Conservation (phyloP, 2,888 invertebrate genomes). For the Limnephilus rhombicus region DNA sequence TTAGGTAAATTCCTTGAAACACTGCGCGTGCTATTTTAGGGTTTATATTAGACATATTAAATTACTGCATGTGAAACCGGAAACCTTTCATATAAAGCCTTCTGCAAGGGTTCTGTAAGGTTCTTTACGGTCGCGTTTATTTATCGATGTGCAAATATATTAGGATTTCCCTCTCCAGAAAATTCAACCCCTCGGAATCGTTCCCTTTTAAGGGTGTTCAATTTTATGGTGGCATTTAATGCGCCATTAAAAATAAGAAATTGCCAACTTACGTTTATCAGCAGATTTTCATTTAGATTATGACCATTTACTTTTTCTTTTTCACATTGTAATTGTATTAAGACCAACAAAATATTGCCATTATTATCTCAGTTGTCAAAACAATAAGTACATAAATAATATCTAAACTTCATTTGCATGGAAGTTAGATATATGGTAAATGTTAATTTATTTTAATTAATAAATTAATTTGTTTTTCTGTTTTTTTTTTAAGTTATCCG, state of each 20-base stretch:
- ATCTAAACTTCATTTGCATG: neutral
- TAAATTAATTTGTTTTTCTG: neutral
- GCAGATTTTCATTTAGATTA: neutral
- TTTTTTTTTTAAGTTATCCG: neutral
- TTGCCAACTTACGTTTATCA: neutral
- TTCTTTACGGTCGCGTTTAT: slow-evolving; percentile 34
- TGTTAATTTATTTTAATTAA: neutral
- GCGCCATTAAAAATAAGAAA: slow-evolving; percentile 1
- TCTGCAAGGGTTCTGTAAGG: neutral
- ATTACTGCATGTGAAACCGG: slow-evolving; percentile 31
- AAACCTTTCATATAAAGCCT: slow-evolving; percentile 2
- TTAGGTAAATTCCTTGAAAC: neutral
- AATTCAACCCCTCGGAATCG: slow-evolving; percentile 23
- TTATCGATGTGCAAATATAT: slow-evolving; percentile 46
- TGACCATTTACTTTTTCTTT: neutral
- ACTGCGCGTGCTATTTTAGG: neutral
- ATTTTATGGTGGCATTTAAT: slow-evolving; percentile 22
- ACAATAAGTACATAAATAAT: neutral
- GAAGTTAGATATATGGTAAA: neutral
- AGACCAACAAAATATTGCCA: neutral
- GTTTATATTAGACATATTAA: slow-evolving; percentile 25
- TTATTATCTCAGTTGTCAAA: too few relatives aligned
- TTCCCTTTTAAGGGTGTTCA: slow-evolving; percentile 9
- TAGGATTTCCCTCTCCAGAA: slow-evolving; percentile 13
- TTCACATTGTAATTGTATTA: neutral